Percentiles rank a stretch among this genome's conserved stretches.
These are phyloP conservation scores for Idaea dimidiata DNA, from an alignment of 2,888 invertebrate genomes.

Conservation along the genomic window DNA sequence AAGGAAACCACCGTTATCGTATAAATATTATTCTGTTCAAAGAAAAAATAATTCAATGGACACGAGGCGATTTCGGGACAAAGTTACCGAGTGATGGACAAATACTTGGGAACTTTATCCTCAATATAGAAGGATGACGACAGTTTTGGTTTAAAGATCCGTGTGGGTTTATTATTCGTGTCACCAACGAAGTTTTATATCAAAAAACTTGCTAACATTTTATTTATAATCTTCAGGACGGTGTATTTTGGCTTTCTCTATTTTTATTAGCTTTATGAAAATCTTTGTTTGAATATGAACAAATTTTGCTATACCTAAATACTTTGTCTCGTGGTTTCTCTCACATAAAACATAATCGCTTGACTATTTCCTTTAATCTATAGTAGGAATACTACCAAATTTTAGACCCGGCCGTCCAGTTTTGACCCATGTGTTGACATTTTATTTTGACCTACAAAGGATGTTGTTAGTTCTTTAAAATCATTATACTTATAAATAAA, in stretches of 20 bases:
- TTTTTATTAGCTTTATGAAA: neutral
- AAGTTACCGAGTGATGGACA: slow-evolving; percentile 37
- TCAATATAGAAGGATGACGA: slow-evolving; percentile 39
- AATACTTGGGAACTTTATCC: slow-evolving; percentile 40
- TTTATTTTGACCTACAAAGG: too few species aligned
- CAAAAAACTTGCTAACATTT: slow-evolving; percentile 34
- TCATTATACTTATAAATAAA: slow-evolving; percentile 4
- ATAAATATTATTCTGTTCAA: slow-evolving; percentile 25
- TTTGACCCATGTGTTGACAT: too few species aligned
- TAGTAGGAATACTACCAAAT: too few species aligned
- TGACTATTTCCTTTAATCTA: too few species aligned
- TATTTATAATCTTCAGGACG: neutral
- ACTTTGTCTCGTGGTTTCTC: too few species aligned
- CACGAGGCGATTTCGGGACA: slow-evolving; percentile 31
- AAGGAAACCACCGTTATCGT: slow-evolving; percentile 18
- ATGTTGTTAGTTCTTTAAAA: neutral
- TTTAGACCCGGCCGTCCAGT: too few species aligned
- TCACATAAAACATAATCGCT: too few species aligned
- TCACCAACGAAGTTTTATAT: slow-evolving; percentile 29
- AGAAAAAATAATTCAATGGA: slow-evolving; percentile 29
- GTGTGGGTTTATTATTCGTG: slow-evolving; percentile 34
- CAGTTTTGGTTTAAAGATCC: slow-evolving; percentile 36
- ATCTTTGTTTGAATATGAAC: neutral
- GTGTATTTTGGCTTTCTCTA: neutral
- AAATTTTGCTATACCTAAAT: neutral